phyloP scores from a whole-genome alignment of 1,140 invertebrate genomes.

The Drosophila parabipectinata region DNA sequence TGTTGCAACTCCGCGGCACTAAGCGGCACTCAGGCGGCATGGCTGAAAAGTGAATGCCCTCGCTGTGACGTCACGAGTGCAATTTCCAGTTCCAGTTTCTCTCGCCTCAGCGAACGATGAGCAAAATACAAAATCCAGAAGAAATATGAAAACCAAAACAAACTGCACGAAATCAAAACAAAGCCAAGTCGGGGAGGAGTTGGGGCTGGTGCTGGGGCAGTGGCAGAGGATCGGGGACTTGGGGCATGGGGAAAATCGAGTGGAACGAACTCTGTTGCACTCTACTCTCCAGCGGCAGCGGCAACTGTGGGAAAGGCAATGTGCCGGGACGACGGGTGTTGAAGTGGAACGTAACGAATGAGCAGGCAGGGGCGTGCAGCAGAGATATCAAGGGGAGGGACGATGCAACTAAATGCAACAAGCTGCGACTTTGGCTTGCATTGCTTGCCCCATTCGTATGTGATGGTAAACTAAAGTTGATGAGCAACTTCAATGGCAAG shows the following conservation, averaged over 20 bases:
- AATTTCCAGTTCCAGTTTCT: constrained; percentile 45
- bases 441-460: constrained; percentile 39
- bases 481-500: constrained; percentile 77
- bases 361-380: constrained; percentile 31
- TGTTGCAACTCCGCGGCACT: neutral
- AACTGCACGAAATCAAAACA: constrained; percentile 79
- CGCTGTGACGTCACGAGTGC: constrained; percentile 64
- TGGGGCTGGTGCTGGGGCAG: neutral
- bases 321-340: constrained; percentile 68
- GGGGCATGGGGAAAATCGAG: constrained; percentile 41
- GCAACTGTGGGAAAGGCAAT: constrained; percentile 70
- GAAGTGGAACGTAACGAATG: constrained; percentile 74
- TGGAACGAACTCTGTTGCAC: constrained; percentile 81
- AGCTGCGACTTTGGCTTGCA: constrained; percentile 68
- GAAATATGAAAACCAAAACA: constrained; percentile 79
- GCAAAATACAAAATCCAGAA: constrained; percentile 81
- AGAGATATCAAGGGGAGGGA: constrained; percentile 8
- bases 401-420: constrained; percentile 77
- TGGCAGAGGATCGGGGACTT: neutral
- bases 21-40: neutral
- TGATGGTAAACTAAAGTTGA: constrained; percentile 68
- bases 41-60: constrained; percentile 73
- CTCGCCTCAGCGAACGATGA: constrained; percentile 58
- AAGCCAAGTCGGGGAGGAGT: constrained; percentile 26
- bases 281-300: constrained; percentile 33